These are phyloP conservation scores for Amphiprion clarkii DNA, from an alignment of 2,797 vertebrate genomes.

Conservation along the genomic window DNA sequence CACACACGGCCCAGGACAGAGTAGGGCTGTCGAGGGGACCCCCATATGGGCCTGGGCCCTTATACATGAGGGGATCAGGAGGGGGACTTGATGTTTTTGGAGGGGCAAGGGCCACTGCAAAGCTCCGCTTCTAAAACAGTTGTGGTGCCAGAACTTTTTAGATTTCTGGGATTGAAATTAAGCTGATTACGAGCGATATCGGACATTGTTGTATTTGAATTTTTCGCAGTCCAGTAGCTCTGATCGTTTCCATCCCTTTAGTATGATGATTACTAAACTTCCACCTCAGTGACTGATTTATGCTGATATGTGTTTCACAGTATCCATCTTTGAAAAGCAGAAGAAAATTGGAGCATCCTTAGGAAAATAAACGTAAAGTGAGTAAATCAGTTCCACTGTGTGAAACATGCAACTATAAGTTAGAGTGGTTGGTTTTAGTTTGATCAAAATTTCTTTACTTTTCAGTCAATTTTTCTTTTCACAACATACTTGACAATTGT, in stretches of 20 bases:
- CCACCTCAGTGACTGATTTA: slow-evolving; percentile 7
- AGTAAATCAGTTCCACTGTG: not conserved
- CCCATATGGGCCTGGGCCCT: slow-evolving; percentile 60
- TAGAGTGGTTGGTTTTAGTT: not conserved
- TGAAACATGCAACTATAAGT: not conserved
- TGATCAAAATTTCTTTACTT: not conserved
- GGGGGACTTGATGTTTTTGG: slow-evolving; percentile 52
- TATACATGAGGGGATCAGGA: slow-evolving; percentile 59
- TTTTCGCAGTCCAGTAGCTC: slow-evolving; percentile 40
- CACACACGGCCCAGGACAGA: slow-evolving; percentile 37
- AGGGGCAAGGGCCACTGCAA: slow-evolving; percentile 47
- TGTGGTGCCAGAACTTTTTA: slow-evolving; percentile 52
- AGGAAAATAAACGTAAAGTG: slow-evolving; percentile 2
- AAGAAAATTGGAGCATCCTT: not conserved
- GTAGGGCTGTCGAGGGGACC: slow-evolving; percentile 67
- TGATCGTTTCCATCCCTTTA: slow-evolving; percentile 35
- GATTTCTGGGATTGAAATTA: slow-evolving; percentile 58
- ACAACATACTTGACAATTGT: not conserved
- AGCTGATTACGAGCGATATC: slow-evolving; percentile 61
- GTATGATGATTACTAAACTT: slow-evolving; percentile 10
- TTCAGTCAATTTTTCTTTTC: not conserved
- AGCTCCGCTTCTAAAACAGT: slow-evolving; percentile 64
- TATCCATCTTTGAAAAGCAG: not conserved
- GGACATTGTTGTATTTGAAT: slow-evolving; percentile 53
- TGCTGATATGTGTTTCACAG: slow-evolving; percentile 7